Evolutionary conservation across 1,140 invertebrate species (phyloP), one percentile per base, ranked within the genome.

Genomic region (Archegozetes longisetosus): DNA sequence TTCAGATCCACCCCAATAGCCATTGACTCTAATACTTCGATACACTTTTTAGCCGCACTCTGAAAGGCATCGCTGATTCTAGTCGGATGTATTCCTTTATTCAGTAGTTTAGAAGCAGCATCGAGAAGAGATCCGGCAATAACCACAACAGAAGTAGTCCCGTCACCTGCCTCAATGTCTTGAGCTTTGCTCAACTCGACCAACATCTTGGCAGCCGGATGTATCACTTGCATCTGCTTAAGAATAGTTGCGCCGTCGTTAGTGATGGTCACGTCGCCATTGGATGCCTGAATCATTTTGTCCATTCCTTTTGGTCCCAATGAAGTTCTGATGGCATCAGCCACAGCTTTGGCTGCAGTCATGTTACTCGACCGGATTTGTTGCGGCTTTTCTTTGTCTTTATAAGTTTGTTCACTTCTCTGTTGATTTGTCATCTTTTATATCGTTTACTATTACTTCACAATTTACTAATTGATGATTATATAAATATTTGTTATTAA

Each of bases 171-270:
- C 76, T 98, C 95, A 66, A 95, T 82, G 76, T 99, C 95, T 77
- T 99, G 96, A 26, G 95, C 94, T 69, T 95, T 88, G 1, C 94
- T 97, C 60, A 99, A 76, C 73, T 98, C 95, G 2, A 98, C 95
- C 64, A 99, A 76, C 94, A 99, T 98, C 83, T 97, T 98, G 47
- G 95, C 95, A 66, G 96, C 93, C 60, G 96, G 96, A 76, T 99
- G 96, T 65, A 94, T 78, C 12, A 99, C 91, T 76, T 93, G 92
- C 85, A 99, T 99, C 76, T 98, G 86, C 73, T 98, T 97, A 46
- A 99, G 75, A 75, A 99, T 99, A 26, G 96, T 99, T 26, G 96
- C 96, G 62, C 96, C 96, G 80, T 99, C 96, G 79, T 99, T 99
- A 51, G 95, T 99, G 60, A 99, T 98, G 12, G 93, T 98, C 0